phyloP scores from a whole-genome alignment of 2,113 vertebrate species.

The Meriones unguiculatus region DNA sequence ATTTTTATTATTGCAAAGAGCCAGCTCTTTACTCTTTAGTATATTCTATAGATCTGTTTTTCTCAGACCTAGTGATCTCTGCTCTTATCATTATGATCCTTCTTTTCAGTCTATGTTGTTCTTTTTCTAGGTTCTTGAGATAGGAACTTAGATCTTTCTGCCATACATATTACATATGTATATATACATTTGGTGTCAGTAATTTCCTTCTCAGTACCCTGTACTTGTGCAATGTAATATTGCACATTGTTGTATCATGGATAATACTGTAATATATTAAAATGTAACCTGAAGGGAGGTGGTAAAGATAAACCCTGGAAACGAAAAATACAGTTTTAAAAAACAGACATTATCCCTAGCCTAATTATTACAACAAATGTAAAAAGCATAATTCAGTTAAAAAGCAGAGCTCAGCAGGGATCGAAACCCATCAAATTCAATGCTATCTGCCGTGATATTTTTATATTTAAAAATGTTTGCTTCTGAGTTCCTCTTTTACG shows the following conservation, averaged over 20 bases:
- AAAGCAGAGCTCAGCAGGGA: background rate
- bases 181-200: background rate
- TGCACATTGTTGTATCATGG: background rate
- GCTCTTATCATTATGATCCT: background rate
- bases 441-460: background rate
- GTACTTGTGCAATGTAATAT: background rate
- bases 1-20: conserved; percentile 48
- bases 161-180: background rate
- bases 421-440: background rate
- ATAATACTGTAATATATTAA: background rate
- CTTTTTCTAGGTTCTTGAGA: conserved; percentile 46
- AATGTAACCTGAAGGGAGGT: background rate
- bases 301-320: conserved; percentile 10
- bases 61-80: background rate
- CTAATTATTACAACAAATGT: conserved; percentile 22
- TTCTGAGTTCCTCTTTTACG: background rate
- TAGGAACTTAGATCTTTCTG: background rate
- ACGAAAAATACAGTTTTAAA: conserved; percentile 13
- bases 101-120: background rate
- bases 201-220: conserved; percentile 8
- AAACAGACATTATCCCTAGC: background rate
- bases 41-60: conserved; percentile 24
- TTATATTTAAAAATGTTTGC: background rate
- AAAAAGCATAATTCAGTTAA: conserved; percentile 41
- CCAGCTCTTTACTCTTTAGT: background rate